Percentiles rank a stretch among this genome's conserved stretches.
Evolutionary conservation across 2,888 invertebrate species (phyloP).

Genomic region (Catocala nupta): DNA sequence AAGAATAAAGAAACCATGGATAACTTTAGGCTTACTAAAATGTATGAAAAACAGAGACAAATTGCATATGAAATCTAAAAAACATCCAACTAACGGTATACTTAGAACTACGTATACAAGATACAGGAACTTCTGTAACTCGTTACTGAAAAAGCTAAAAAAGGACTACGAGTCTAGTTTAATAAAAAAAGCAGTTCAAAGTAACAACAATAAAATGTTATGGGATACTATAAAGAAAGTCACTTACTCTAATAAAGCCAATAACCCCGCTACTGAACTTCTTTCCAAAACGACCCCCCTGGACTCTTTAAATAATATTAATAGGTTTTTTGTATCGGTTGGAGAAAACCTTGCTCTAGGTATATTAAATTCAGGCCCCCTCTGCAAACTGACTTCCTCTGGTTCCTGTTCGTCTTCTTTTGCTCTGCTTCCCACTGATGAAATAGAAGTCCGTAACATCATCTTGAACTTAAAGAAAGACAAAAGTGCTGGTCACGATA

Average conservation of each 20-base stretch:
- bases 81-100: constrained; percentile 17
- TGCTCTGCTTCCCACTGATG: not conserved
- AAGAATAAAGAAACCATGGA: constrained; percentile 14
- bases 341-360: constrained; percentile 6
- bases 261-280: constrained; percentile 5
- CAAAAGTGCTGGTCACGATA: constrained; percentile 2
- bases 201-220: constrained; percentile 8
- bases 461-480: constrained; percentile 8
- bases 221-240: constrained; percentile 21
- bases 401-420: constrained; percentile 4
- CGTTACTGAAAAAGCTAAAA: constrained; percentile 11
- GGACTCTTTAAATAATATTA: not conserved
- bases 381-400: not conserved
- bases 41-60: constrained; percentile 2
- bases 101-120: constrained; percentile 14
- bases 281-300: not conserved
- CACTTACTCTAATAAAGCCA: constrained; percentile 4
- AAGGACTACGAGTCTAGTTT: not conserved
- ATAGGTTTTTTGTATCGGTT: not conserved
- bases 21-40: not conserved
- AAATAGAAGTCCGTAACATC: not conserved
- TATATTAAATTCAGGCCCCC: not conserved
- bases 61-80: constrained; percentile 15
- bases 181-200: constrained; percentile 9
- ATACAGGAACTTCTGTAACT: constrained; percentile 1